These are phyloP conservation scores for Amazona vittata DNA, from an alignment of 2,113 vertebrate genomes.

Conservation along the genomic window DNA sequence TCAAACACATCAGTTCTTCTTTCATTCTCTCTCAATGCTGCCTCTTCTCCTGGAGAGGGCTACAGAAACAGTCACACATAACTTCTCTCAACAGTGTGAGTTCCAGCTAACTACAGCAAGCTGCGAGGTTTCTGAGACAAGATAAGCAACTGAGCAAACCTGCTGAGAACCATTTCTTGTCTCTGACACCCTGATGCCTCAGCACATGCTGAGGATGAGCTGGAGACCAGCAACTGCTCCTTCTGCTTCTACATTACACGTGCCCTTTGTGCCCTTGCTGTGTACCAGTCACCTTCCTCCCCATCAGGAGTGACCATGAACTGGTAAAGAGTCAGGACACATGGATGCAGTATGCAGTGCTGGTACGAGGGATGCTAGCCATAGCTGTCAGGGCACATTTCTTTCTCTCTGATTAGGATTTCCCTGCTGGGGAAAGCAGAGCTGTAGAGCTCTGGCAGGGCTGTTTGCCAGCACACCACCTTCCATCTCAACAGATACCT, in stretches of 20 bases:
- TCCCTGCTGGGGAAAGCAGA: background rate
- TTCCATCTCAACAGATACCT: background rate
- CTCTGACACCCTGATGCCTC: background rate
- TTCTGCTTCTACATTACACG: background rate
- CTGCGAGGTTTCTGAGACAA: background rate
- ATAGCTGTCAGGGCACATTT: background rate
- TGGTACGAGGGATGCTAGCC: background rate
- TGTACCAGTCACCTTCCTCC: background rate
- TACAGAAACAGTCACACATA: background rate
- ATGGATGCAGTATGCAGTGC: fast-evolving
- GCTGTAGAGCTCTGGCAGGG: background rate
- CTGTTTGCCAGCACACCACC: background rate
- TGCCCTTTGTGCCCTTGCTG: background rate
- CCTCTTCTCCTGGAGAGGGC: background rate
- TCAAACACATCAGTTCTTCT: background rate
- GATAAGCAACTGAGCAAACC: fast-evolving
- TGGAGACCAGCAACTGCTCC: background rate
- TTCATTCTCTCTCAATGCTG: background rate
- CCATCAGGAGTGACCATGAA: fast-evolving
- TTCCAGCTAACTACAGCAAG: background rate
- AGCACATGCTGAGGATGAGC: background rate
- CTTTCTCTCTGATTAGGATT: background rate
- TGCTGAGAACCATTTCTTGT: background rate
- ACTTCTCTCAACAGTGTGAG: background rate
- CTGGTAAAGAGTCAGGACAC: background rate